Evolutionary conservation across 2,888 invertebrate species (phyloP).

Genomic region (Coremacera marginata): DNA sequence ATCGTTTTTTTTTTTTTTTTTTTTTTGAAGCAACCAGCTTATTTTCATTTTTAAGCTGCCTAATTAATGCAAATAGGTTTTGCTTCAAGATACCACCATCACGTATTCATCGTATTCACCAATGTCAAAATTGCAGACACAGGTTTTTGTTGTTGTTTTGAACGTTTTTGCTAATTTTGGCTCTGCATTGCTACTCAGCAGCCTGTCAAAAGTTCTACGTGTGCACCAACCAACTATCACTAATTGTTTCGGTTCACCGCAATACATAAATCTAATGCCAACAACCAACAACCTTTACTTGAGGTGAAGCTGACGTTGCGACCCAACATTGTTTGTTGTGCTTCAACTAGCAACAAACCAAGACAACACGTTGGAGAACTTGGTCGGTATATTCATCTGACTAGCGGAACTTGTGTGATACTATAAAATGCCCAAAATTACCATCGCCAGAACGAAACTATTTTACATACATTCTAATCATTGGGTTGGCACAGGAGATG

Average conservation of each 20-base stretch:
- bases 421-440: constrained; percentile 24
- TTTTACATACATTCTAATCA: neutral
- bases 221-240: constrained; percentile 50
- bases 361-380: constrained; percentile 7
- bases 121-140: constrained; percentile 18
- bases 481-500: neutral
- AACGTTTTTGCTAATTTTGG: neutral
- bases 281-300: constrained; percentile 42
- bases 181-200: constrained; percentile 46
- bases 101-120: constrained; percentile 35
- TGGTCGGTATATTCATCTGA: constrained; percentile 26
- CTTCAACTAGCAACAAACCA: neutral
- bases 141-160: neutral
- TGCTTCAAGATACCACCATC: neutral
- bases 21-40: too few species aligned
- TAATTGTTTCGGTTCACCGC: constrained; percentile 58
- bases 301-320: constrained; percentile 39
- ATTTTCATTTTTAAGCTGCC: neutral
- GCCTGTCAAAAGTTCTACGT: constrained; percentile 46
- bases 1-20: too few species aligned
- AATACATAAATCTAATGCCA: constrained; percentile 56
- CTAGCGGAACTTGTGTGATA: constrained; percentile 27
- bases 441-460: constrained; percentile 18
- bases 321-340: neutral
- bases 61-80: neutral